Conservation (phyloP, 2,888 invertebrate genomes). For the Portevinia maculata region DNA sequence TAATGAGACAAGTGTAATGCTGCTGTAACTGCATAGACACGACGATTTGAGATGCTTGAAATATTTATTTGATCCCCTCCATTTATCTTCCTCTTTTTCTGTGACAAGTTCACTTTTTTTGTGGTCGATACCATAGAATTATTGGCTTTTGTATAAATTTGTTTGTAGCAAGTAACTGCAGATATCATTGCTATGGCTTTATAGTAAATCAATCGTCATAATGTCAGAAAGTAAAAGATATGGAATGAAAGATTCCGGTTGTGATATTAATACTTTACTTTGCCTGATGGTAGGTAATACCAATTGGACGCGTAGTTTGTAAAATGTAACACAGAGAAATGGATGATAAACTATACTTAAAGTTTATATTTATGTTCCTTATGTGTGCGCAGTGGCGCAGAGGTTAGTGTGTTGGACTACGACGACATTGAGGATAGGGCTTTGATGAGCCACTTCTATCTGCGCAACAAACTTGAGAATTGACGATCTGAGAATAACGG, state of each 20-base stretch:
- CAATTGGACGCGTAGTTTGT: too few relatives aligned
- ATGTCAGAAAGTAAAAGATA: background rate
- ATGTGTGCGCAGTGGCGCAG: too few relatives aligned
- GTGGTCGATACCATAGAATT: background rate
- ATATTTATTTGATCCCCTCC: slow-evolving; percentile 16
- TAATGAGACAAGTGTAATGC: slow-evolving; percentile 11
- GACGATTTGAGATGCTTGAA: background rate
- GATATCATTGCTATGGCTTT: background rate
- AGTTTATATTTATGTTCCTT: too few relatives aligned
- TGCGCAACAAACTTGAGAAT: too few relatives aligned
- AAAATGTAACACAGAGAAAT: too few relatives aligned
- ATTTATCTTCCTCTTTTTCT: slow-evolving; percentile 3
- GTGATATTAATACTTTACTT: too few relatives aligned
- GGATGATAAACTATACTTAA: too few relatives aligned
- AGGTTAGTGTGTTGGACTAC: too few relatives aligned
- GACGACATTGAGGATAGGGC: too few relatives aligned
- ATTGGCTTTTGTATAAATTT: background rate
- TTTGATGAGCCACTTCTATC: too few relatives aligned
- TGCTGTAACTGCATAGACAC: slow-evolving; percentile 9
- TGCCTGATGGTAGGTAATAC: too few relatives aligned
- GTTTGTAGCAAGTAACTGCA: background rate
- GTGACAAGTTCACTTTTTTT: slow-evolving; percentile 17
- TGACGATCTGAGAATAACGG: too few relatives aligned
- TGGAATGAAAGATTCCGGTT: background rate
- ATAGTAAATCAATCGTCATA: slow-evolving; percentile 1